Conservation (phyloP, 2,797 vertebrate genomes). For the Scyliorhinus canicula region DNA sequence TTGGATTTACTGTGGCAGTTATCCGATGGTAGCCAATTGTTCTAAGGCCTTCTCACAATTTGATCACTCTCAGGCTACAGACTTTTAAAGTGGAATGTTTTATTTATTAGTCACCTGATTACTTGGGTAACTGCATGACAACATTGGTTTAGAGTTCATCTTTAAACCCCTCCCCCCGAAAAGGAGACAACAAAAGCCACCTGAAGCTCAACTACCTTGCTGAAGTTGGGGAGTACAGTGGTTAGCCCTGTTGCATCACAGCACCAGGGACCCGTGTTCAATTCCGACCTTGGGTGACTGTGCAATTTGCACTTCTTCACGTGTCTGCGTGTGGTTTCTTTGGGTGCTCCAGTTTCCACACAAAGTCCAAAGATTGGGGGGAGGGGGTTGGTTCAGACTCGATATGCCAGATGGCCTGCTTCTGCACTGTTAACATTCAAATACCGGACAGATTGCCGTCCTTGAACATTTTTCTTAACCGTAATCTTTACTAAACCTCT, state of each 20-base stretch:
- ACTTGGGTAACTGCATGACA: neutral
- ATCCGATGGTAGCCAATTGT: neutral
- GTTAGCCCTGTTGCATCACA: too few species aligned
- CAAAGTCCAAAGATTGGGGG: too few species aligned
- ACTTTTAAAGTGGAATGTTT: neutral
- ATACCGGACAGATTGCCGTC: neutral
- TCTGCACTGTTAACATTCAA: neutral
- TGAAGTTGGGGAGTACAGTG: too few species aligned
- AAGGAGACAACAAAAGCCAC: neutral
- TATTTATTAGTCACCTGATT: neutral
- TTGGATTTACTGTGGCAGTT: too few species aligned
- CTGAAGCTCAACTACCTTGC: neutral
- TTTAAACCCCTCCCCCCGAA: neutral
- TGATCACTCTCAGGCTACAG: neutral
- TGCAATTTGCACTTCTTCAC: too few species aligned
- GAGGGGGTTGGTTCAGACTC: too few species aligned
- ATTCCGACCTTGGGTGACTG: too few species aligned
- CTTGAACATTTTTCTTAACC: neutral
- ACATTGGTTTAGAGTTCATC: neutral
- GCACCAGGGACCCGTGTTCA: too few species aligned
- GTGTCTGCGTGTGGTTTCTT: too few species aligned
- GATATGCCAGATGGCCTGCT: neutral
- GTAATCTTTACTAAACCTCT: neutral
- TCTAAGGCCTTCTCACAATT: neutral
- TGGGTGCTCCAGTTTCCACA: too few species aligned